Conservation (phyloP, 2,888 invertebrate species). For the Meloe dianella region DNA sequence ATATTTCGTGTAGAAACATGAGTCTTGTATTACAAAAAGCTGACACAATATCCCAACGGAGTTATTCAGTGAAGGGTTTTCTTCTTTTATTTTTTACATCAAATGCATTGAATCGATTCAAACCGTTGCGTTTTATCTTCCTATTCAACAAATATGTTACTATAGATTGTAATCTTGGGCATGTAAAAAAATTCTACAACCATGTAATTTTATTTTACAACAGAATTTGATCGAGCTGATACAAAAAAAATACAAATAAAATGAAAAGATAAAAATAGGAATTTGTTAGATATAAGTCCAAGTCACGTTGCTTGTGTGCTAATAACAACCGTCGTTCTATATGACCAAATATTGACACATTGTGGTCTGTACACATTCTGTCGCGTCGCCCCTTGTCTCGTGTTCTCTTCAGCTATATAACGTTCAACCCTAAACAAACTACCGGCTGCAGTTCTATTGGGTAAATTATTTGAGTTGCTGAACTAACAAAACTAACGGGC, state of each 20-base stretch:
- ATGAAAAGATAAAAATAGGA: background rate
- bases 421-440: slow-evolving; percentile 54
- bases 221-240: background rate
- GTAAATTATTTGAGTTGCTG: slow-evolving; percentile 62
- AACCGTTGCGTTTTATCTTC: slow-evolving; percentile 22
- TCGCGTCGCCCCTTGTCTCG: slow-evolving; percentile 42
- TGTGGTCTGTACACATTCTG: slow-evolving; percentile 55
- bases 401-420: slow-evolving; percentile 27
- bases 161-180: slow-evolving; percentile 1
- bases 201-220: background rate
- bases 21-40: slow-evolving; percentile 24
- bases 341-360: slow-evolving; percentile 58
- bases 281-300: slow-evolving; percentile 19
- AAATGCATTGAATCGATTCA: slow-evolving; percentile 25
- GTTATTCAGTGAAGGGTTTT: slow-evolving; percentile 18
- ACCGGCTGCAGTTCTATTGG: slow-evolving; percentile 58
- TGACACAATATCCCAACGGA: slow-evolving; percentile 28
- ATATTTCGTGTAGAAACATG: slow-evolving; percentile 20
- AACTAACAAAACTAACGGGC: slow-evolving; percentile 61
- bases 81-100: background rate
- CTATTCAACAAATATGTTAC: slow-evolving; percentile 8
- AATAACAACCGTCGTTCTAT: slow-evolving; percentile 56
- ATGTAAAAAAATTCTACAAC: background rate
- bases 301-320: slow-evolving; percentile 47
- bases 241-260: background rate